These are phyloP conservation scores for Myrmecophaga tridactyla DNA, from an alignment of 2,113 vertebrate species.

Conservation along the genomic window DNA sequence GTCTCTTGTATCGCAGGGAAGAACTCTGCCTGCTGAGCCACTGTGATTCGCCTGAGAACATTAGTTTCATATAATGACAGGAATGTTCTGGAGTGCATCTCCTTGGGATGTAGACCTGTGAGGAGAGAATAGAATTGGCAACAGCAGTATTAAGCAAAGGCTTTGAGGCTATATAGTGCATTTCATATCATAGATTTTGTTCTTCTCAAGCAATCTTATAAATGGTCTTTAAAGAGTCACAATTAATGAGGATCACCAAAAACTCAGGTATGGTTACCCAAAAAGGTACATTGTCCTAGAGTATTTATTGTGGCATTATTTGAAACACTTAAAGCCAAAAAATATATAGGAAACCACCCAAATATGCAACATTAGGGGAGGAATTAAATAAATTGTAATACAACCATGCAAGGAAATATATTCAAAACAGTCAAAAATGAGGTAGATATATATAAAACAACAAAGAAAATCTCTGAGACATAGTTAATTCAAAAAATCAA, in stretches of 20 bases:
- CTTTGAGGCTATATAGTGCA: neutral
- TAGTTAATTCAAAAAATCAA: neutral
- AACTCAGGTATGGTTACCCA: neutral
- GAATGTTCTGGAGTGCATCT: neutral
- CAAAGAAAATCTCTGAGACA: neutral
- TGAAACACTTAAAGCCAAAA: neutral
- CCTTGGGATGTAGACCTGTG: neutral
- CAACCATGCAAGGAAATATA: neutral
- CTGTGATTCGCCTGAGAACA: neutral
- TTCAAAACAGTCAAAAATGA: neutral
- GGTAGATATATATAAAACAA: neutral
- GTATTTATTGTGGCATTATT: neutral
- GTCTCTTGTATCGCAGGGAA: too few relatives aligned
- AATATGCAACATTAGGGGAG: neutral
- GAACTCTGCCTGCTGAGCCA: too few relatives aligned
- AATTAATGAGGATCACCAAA: neutral
- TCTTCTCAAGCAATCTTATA: neutral
- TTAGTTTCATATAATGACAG: neutral
- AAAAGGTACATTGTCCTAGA: neutral
- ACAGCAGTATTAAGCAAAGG: neutral
- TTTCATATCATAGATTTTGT: neutral
- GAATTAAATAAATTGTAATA: neutral
- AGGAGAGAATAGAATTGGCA: neutral
- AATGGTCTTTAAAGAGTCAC: neutral
- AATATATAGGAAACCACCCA: too few relatives aligned